Conservation (phyloP, 2,113 vertebrate species). For the Oncorhynchus kisutch region DNA sequence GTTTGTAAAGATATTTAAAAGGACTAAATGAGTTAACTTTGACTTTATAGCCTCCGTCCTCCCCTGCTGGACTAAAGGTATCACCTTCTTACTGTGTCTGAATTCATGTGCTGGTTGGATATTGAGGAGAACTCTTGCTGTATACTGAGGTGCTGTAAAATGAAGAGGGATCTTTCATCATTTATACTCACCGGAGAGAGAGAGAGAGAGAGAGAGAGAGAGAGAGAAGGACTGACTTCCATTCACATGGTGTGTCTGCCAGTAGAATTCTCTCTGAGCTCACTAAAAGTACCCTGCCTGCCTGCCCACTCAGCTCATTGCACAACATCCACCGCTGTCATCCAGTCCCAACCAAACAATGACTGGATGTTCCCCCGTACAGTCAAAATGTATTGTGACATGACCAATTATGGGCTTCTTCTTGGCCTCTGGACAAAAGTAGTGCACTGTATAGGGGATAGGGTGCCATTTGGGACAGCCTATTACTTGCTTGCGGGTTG, state of each 20-base stretch:
- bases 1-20: no score
- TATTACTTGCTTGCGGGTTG: neutral
- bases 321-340: neutral
- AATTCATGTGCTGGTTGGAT: no score
- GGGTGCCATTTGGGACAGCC: no score
- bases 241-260: neutral
- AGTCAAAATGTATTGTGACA: neutral
- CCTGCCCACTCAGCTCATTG: neutral
- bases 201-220: neutral
- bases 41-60: no score
- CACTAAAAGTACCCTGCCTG: neutral
- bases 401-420: neutral
- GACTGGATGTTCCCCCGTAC: neutral
- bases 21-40: no score
- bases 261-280: neutral
- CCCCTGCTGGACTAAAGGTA: no score
- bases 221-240: neutral
- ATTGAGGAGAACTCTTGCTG: no score
- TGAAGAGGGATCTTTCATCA: no score
- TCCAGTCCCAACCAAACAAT: no score
- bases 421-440: no score
- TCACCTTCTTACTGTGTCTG: no score
- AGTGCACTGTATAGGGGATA: neutral
- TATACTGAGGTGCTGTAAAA: no score
- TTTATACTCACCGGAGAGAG: neutral